Conservation (phyloP, 2,797 vertebrate genomes). For the Danionella dracula region DNA sequence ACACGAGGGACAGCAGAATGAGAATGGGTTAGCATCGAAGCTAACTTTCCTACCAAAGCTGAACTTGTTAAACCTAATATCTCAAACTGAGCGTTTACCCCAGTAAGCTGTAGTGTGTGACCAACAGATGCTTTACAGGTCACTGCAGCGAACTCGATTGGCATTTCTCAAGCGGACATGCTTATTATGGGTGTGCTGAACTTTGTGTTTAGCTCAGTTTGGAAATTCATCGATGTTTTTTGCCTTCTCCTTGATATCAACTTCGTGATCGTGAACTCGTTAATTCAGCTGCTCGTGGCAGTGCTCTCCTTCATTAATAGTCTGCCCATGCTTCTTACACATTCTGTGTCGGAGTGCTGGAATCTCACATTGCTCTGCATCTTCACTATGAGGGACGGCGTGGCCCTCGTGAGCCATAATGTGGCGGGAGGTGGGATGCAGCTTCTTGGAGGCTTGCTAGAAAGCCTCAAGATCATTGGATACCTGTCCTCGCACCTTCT, state of each 20-base stretch:
- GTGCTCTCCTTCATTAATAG: slow-evolving; percentile 68
- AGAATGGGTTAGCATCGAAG: slow-evolving; percentile 13
- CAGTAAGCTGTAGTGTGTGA: not conserved
- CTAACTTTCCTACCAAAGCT: slow-evolving; percentile 7
- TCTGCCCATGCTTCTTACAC: slow-evolving; percentile 73
- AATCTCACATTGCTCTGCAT: slow-evolving; percentile 61
- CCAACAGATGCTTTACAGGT: not conserved
- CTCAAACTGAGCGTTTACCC: too few relatives aligned
- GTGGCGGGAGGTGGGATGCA: slow-evolving; percentile 62
- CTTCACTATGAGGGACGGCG: slow-evolving; percentile 61
- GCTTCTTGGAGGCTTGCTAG: slow-evolving; percentile 72
- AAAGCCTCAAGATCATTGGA: slow-evolving; percentile 84
- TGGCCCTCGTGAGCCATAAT: slow-evolving; percentile 58
- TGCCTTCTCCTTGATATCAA: slow-evolving; percentile 84
- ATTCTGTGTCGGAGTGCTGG: slow-evolving; percentile 63
- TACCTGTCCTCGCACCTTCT: slow-evolving; percentile 80
- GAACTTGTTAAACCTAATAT: not conserved
- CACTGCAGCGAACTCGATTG: not conserved
- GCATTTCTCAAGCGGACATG: not conserved
- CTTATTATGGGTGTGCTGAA: slow-evolving; percentile 62
- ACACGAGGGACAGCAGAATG: not conserved
- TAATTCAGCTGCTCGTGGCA: slow-evolving; percentile 70
- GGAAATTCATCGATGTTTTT: slow-evolving; percentile 62
- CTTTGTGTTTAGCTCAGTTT: slow-evolving; percentile 59
- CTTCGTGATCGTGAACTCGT: slow-evolving; percentile 80